Base-by-base conservation (phyloP, 2,888 invertebrate genomes). In the Agonopterix heracliana region DNA sequence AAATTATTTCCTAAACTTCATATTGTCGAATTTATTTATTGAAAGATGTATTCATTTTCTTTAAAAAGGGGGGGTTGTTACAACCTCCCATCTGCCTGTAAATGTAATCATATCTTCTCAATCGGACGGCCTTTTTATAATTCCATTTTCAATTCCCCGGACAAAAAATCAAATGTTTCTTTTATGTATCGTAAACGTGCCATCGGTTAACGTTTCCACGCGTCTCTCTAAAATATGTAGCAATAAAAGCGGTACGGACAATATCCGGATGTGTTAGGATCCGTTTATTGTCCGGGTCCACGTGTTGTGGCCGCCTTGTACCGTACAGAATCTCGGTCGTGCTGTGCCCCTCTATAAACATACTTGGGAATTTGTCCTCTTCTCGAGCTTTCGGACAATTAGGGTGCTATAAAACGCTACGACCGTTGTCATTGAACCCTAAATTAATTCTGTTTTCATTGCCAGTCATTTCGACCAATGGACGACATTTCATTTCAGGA, bases 241-340 rank as follows among this genome's bases (percentile, higher is more conserved):
- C 74, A 75, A 81, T 84, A 84, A 85, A 85, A 76, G 65, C 68
- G 63, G 65, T 67, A 71, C 68, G 73, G 71, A 77, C 78, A 76
- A 74, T 78, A 75, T 78, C 68, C 74, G 72, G 73, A 78, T 73
- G 71, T 78, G 81, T 81, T 72, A 71, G 78, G 74, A 76, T 71
- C 66, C 79, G 71, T 85, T 84, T 84, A 84, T 84, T 80, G 78
- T 77, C 69, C 64, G 53, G 64, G 3, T 68, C 71, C 68, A 72
- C 77, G 74, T 74, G 79, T 72, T 71, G 71, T 64, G 68, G 63
- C 60, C 68, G 62, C 56, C 58, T 60, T 62, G 63, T 61, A 26
- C 26, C 70, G 64, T 71, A 72, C 70, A 63, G 71, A 75, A 76
- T 74, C 74, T 73, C 66, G 63, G 64, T 63, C 64, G 68, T 64